These are phyloP conservation scores for Metallyticus violacea DNA, from an alignment of 2,888 invertebrate genomes.

Conservation along the genomic window DNA sequence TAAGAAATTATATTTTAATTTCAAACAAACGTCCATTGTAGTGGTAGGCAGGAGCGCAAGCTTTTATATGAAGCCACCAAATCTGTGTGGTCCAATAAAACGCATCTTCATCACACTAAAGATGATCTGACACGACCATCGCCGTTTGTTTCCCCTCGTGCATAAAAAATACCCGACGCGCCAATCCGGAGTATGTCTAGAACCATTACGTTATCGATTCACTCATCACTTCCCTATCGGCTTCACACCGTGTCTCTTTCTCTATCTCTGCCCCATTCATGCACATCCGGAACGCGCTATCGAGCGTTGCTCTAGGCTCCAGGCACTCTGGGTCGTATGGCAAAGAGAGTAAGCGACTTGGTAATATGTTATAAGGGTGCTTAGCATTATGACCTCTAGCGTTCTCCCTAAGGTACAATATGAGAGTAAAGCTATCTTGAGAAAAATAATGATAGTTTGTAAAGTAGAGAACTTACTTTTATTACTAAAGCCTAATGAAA, in stretches of 20 bases:
- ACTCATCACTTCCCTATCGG: not conserved
- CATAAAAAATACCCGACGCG: not conserved
- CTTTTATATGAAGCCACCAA: too few species aligned
- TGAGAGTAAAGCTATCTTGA: not conserved
- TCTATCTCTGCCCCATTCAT: not conserved
- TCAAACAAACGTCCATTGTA: too few species aligned
- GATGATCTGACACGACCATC: not conserved
- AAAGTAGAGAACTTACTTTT: not conserved
- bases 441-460: too few species aligned
- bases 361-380: not conserved
- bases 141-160: not conserved
- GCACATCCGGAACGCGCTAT: not conserved
- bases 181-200: not conserved
- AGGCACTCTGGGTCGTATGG: not conserved
- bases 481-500: not conserved
- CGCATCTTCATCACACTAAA: not conserved
- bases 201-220: not conserved
- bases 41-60: not conserved
- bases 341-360: too few species aligned
- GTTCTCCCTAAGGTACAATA: not conserved
- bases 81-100: not conserved
- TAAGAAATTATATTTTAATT: too few species aligned
- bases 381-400: too few species aligned
- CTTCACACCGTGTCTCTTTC: not conserved
- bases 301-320: too few species aligned